Evolutionary conservation across 2,888 invertebrate species (phyloP).

Genomic region (Hedychridium roseum): DNA sequence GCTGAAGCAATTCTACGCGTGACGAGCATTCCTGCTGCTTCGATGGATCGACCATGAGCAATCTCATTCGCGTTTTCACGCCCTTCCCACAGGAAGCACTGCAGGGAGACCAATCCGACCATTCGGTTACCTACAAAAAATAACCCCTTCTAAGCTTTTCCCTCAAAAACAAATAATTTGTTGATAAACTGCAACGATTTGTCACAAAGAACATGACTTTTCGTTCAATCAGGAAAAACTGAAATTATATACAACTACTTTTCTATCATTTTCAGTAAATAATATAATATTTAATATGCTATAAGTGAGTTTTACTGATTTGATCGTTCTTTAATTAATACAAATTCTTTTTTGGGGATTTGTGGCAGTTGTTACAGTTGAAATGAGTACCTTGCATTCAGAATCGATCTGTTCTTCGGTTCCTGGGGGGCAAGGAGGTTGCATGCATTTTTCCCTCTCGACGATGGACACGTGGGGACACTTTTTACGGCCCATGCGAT

Average conservation of each 20-base stretch:
- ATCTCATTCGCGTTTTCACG: slow-evolving; percentile 75
- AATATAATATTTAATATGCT: too few species aligned
- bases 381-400: slow-evolving; percentile 65
- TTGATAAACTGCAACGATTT: too few species aligned
- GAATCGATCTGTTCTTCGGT: slow-evolving; percentile 70
- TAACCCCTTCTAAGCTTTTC: too few species aligned
- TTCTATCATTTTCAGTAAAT: too few species aligned
- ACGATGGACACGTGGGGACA: slow-evolving; percentile 80
- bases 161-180: too few species aligned
- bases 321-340: too few species aligned
- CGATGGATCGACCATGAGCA: slow-evolving; percentile 73
- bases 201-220: too few species aligned
- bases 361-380: too few species aligned
- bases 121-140: slow-evolving; percentile 78
- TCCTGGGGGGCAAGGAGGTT: slow-evolving; percentile 71
- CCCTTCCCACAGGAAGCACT: slow-evolving; percentile 89
- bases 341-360: too few species aligned
- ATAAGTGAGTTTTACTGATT: too few species aligned
- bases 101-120: slow-evolving; percentile 94
- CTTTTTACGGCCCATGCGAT: slow-evolving; percentile 81
- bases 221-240: too few species aligned
- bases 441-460: slow-evolving; percentile 84
- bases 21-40: slow-evolving; percentile 73
- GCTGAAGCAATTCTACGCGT: slow-evolving; percentile 78
- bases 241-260: too few species aligned